phyloP scores from a whole-genome alignment of 53 echinoderm and acorn worm species.

The Luidia sarsii region DNA sequence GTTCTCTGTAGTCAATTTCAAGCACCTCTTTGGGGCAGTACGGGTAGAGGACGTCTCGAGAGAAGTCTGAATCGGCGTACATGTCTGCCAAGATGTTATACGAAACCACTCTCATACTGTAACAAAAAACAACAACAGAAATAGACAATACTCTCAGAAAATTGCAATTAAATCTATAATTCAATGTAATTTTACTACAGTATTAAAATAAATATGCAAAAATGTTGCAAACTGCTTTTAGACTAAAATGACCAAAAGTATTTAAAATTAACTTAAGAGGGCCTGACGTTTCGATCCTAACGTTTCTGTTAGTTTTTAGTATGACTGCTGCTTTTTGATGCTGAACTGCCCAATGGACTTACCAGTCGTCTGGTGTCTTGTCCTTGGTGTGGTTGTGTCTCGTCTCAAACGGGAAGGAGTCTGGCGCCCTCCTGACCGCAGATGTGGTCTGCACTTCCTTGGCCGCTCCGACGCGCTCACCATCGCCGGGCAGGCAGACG shows the following conservation, averaged over 20 bases:
- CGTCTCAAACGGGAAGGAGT: constrained; percentile 82
- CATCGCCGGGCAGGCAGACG: constrained; percentile 69
- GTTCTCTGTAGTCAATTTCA: constrained; percentile 86
- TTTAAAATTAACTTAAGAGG: no score
- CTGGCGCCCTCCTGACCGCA: constrained; percentile 61
- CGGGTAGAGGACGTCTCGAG: constrained; percentile 77
- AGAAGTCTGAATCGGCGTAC: constrained; percentile 88
- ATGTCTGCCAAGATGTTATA: constrained; percentile 94
- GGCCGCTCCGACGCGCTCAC: constrained; percentile 48
- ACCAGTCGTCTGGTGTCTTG: constrained; percentile 61
- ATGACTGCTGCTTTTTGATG: no score
- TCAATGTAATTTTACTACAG: not conserved
- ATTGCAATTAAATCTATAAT: not conserved
- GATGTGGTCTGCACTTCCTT: constrained; percentile 58
- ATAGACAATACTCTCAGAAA: not conserved
- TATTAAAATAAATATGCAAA: not conserved
- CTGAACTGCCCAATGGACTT: no score
- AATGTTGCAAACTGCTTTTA: no score
- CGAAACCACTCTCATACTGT: constrained; percentile 84
- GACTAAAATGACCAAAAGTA: no score
- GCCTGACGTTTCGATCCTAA: no score
- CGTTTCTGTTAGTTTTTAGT: no score
- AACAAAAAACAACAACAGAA: constrained; percentile 4
- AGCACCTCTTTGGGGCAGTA: constrained; percentile 80
- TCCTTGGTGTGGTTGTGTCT: constrained; percentile 77